These are phyloP conservation scores for Mayetiola destructor DNA, from an alignment of 2,888 invertebrate species.

Conservation along the genomic window DNA sequence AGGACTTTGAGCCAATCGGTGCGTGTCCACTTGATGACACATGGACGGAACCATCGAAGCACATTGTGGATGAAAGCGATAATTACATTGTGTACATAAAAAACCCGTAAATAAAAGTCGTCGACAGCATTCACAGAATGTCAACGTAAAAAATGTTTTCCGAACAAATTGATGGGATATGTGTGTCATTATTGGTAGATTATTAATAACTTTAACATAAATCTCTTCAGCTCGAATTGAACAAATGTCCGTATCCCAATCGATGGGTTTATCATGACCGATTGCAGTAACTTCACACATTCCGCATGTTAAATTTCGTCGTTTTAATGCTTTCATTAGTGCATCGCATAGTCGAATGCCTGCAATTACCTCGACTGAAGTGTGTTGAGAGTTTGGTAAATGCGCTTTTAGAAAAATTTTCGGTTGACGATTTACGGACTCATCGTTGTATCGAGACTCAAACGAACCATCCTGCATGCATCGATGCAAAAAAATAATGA, in stretches of 20 bases:
- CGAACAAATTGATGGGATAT: slow-evolving; percentile 87
- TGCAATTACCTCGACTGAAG: slow-evolving; percentile 69
- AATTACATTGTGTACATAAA: slow-evolving; percentile 94
- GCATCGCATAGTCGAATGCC: slow-evolving; percentile 80
- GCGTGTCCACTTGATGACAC: slow-evolving; percentile 78
- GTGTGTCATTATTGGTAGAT: slow-evolving; percentile 69
- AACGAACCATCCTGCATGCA: too few species aligned
- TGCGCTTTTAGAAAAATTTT: slow-evolving; percentile 76
- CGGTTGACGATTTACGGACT: slow-evolving; percentile 45
- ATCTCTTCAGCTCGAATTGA: slow-evolving; percentile 78
- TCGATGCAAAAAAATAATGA: too few species aligned
- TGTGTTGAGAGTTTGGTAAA: slow-evolving; percentile 87
- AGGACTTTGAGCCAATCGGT: slow-evolving; percentile 63
- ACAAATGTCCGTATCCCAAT: slow-evolving; percentile 88
- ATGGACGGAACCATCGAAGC: slow-evolving; percentile 75
- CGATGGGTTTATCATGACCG: slow-evolving; percentile 47
- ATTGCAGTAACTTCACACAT: slow-evolving; percentile 69
- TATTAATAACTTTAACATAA: slow-evolving; percentile 72
- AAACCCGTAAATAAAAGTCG: slow-evolving; percentile 89
- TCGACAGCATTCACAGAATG: slow-evolving; percentile 93
- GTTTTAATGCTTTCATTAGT: slow-evolving; percentile 77
- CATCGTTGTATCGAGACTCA: slow-evolving; percentile 37
- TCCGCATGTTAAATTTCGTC: slow-evolving; percentile 78
- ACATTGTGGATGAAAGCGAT: slow-evolving; percentile 94
- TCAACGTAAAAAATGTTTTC: slow-evolving; percentile 92